Evolutionary conservation across 2,888 invertebrate genomes (phyloP).

Genomic region (Neelides folsomi): DNA sequence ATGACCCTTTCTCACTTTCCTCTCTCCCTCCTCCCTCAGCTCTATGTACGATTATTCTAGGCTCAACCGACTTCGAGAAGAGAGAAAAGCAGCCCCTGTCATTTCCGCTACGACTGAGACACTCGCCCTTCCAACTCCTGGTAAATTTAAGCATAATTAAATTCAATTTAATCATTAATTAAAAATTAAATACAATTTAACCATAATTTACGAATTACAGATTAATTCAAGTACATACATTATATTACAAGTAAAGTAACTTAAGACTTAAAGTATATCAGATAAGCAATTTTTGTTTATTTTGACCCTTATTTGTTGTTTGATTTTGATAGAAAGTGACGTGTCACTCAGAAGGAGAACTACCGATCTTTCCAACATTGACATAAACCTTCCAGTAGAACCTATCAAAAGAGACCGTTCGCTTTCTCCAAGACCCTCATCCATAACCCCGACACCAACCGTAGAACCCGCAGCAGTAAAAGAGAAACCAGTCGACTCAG

Average conservation of each 20-base stretch:
- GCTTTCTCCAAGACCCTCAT: not conserved
- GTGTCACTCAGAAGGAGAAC: conserved; percentile 24
- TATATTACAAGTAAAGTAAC: no score
- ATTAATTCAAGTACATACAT: no score
- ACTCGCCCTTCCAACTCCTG: conserved; percentile 6
- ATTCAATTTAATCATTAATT: not conserved
- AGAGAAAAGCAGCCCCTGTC: conserved; percentile 5
- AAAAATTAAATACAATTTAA: no score
- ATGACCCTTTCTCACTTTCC: not conserved
- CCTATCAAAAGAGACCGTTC: not conserved
- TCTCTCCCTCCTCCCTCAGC: not conserved
- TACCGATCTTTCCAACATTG: conserved; percentile 23
- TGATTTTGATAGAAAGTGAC: conserved; percentile 8
- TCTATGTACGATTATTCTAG: conserved; percentile 8
- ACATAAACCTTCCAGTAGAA: not conserved
- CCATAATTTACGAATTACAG: no score
- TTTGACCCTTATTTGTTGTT: no score
- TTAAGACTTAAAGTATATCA: no score
- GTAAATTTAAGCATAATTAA: not conserved
- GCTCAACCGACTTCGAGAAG: conserved; percentile 27
- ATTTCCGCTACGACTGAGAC: conserved; percentile 10
- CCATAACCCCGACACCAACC: not conserved
- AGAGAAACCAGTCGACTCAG: no score
- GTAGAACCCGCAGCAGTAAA: not conserved
- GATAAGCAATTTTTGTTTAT: no score